A percentile compares a stretch with the other conserved stretches of the same genome.
phyloP scores from a whole-genome alignment of 2,888 invertebrate genomes.

The Andrena praecox region DNA sequence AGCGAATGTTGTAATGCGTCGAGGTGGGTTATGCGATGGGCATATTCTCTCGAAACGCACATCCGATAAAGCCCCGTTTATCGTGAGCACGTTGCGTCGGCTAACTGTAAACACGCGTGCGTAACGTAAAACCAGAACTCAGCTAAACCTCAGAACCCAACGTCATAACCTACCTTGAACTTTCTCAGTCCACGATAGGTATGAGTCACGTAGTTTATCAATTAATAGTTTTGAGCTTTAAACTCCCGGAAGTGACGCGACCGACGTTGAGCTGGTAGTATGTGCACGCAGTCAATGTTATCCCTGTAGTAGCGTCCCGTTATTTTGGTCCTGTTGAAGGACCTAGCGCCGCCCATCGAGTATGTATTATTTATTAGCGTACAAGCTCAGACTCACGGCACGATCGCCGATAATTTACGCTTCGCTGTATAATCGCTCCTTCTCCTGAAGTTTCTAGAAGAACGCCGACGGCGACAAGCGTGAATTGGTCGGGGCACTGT shows the following conservation, averaged over 20 bases:
- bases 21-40: constrained; percentile 2
- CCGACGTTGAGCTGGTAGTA: constrained; percentile 41
- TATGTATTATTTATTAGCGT: constrained; percentile 44
- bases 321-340: constrained; percentile 45
- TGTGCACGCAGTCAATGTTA: constrained; percentile 59
- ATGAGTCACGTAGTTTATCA: constrained; percentile 67
- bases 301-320: constrained; percentile 56
- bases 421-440: constrained; percentile 38
- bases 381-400: constrained; percentile 48
- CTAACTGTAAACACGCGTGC: constrained; percentile 38
- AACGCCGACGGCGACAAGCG: constrained; percentile 50
- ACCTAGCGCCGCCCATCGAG: constrained; percentile 37
- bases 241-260: constrained; percentile 66
- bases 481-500: constrained; percentile 52
- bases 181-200: constrained; percentile 44
- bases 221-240: constrained; percentile 56
- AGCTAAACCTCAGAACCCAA: constrained; percentile 54
- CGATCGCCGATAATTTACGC: constrained; percentile 43
- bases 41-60: not conserved
- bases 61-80: constrained; percentile 2
- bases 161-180: constrained; percentile 64
- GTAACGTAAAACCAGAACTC: constrained; percentile 26
- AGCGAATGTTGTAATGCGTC: constrained; percentile 30
- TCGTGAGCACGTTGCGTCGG: constrained; percentile 21
- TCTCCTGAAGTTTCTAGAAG: constrained; percentile 49